Percentiles rank a stretch among this genome's conserved stretches.
Evolutionary conservation across 2,113 vertebrate species (phyloP).

Genomic region (Python bivittatus): DNA sequence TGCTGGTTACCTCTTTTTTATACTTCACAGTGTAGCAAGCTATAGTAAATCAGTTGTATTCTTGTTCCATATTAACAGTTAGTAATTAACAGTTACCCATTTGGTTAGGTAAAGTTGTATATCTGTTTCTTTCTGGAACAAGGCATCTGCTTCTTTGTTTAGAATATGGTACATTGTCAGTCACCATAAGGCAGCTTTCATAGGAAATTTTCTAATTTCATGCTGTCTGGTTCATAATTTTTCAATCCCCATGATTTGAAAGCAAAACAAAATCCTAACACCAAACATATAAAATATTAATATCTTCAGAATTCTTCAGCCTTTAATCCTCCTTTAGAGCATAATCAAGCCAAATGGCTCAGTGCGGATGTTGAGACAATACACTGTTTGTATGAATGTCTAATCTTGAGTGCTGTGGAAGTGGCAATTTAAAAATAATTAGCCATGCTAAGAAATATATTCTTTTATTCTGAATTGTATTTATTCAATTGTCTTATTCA

Average conservation of each 20-base stretch:
- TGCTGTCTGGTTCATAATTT: neutral
- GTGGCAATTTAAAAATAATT: neutral
- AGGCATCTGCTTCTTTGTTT: neutral
- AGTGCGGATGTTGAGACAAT: neutral
- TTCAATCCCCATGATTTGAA: neutral
- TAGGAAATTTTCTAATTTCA: neutral
- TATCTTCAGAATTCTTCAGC: neutral
- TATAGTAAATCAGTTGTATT: neutral
- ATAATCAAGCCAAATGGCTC: neutral
- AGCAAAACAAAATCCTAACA: neutral
- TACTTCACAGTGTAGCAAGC: neutral
- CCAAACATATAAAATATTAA: constrained; percentile 3
- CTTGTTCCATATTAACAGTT: neutral
- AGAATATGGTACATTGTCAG: constrained; percentile 5
- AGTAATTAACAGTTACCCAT: neutral
- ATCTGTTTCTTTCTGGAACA: neutral
- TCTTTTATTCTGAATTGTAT: neutral
- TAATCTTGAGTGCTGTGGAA: neutral
- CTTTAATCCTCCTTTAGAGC: constrained; percentile 4
- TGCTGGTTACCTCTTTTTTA: neutral
- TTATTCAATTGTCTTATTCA: neutral
- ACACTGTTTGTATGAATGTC: neutral
- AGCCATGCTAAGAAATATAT: neutral
- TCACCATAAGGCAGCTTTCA: neutral
- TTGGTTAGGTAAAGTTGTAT: neutral